These are phyloP conservation scores for Nautilus pompilius DNA, from an alignment of 1,140 invertebrate species.

Conservation along the genomic window DNA sequence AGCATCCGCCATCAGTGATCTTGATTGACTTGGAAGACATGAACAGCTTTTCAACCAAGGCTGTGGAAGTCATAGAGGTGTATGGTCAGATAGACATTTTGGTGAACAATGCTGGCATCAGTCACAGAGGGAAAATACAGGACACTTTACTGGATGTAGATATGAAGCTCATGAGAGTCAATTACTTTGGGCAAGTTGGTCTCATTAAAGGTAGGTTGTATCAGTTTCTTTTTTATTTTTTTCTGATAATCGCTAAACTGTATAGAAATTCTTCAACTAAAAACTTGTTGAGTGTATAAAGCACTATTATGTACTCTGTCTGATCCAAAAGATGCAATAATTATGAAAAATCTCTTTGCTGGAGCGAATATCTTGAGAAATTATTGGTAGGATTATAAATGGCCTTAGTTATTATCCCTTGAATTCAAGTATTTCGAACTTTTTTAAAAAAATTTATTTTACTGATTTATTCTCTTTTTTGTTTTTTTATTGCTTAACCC, in stretches of 20 bases:
- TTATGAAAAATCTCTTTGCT: no score
- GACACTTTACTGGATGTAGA: slow-evolving; percentile 82
- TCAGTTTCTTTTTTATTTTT: slow-evolving; percentile 6
- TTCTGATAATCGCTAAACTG: background rate
- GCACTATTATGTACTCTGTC: background rate
- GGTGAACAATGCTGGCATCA: slow-evolving; percentile 90
- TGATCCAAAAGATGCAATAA: no score
- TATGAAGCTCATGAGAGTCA: slow-evolving; percentile 85
- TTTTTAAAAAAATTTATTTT: no score
- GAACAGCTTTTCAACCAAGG: slow-evolving; percentile 63
- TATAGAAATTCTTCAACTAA: background rate
- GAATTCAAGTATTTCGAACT: no score
- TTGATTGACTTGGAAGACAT: slow-evolving; percentile 75
- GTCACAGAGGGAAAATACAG: slow-evolving; percentile 73
- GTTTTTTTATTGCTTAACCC: no score
- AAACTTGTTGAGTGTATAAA: background rate
- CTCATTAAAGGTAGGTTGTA: slow-evolving; percentile 78
- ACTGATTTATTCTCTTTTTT: no score
- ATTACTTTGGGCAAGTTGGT: slow-evolving; percentile 90
- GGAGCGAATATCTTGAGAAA: no score
- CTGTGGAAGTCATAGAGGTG: slow-evolving; percentile 63
- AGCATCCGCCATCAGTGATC: slow-evolving; percentile 75
- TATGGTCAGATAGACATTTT: slow-evolving; percentile 82
- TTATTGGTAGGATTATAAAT: no score
- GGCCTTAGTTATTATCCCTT: no score